Conservation (phyloP, 23 tunicate species). For the Diplosoma virens region DNA sequence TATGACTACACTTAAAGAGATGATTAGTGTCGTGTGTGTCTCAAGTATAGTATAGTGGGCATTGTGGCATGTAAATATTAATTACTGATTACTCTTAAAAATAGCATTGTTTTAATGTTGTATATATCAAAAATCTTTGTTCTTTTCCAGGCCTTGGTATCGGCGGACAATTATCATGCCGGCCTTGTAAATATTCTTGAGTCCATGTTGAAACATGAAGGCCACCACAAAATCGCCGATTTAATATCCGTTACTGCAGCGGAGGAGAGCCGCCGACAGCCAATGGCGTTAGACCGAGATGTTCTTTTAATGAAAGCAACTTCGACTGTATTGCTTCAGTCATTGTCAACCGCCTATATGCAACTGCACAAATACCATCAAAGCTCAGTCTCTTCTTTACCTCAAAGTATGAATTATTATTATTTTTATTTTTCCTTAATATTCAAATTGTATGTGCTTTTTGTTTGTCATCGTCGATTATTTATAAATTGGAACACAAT, state of each 20-base stretch:
- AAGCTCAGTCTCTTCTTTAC: slow-evolving; percentile 24
- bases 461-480: no score
- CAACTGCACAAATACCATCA: slow-evolving; percentile 56
- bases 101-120: no score
- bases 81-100: no score
- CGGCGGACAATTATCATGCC: slow-evolving; percentile 85
- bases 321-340: slow-evolving; percentile 51
- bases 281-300: slow-evolving; percentile 61
- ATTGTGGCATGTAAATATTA: no score
- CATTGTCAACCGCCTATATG: slow-evolving; percentile 45
- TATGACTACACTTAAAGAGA: no score
- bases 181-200: slow-evolving; percentile 75
- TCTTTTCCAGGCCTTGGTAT: slow-evolving; percentile 47
- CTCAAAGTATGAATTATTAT: slow-evolving; percentile 53
- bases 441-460: no score
- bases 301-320: slow-evolving; percentile 76
- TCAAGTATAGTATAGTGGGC: no score
- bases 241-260: neutral
- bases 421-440: no score
- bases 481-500: no score
- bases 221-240: neutral
- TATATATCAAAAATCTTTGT: neutral
- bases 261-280: neutral
- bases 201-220: neutral
- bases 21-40: no score